Evolutionary conservation across 2,113 vertebrate genomes (phyloP), one percentile per base, ranked within the genome.

Genomic region (Deroptyus accipitrinus): DNA sequence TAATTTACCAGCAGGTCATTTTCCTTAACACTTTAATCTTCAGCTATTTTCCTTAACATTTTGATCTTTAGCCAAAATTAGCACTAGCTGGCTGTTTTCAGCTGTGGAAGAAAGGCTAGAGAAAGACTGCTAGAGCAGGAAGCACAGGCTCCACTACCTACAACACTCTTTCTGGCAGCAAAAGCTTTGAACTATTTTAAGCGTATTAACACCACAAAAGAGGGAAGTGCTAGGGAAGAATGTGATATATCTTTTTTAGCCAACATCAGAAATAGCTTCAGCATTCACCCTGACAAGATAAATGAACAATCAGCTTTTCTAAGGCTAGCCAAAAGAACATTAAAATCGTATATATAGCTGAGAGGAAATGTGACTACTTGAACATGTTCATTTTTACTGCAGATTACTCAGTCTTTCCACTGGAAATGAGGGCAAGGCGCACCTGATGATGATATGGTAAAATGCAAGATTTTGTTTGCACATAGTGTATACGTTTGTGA

Each of bases 111-210:
- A 66, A 96, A 78, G 72, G 31, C 52, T 31, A 90, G 41, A 83
- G 37, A 75, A 94, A 25, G 33, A 72, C 6, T 88, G 80, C 37
- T 74, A 78, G 33, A 83, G 42, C 24, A 91, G 88, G 57, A 94
- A 86, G 68, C 55, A 52, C 33, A 86, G 69, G 35, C 89, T 88
- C 30, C 48, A 16, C 23, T 84, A 59, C 55, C 18, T 10, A 42
- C 55, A 94, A 30, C 59, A 51, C 25, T 82, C 31, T 57, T 90
- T 82, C 79, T 95, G 86, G 69, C 80, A 92, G 39, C 86, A 91
- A 92, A 81, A 94, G 37, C 76, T 92, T 63, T 72, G 83, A 96
- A 89, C 73, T 96, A 95, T 96, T 96, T 96, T 95, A 94, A 90
- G 91, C 82, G 39, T 73, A 96, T 92, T 94, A 95, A 69, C 91